Evolutionary conservation across 2,113 vertebrate species (phyloP), one percentile per base, ranked within the genome.

Genomic region (Pteruthius melanotis): DNA sequence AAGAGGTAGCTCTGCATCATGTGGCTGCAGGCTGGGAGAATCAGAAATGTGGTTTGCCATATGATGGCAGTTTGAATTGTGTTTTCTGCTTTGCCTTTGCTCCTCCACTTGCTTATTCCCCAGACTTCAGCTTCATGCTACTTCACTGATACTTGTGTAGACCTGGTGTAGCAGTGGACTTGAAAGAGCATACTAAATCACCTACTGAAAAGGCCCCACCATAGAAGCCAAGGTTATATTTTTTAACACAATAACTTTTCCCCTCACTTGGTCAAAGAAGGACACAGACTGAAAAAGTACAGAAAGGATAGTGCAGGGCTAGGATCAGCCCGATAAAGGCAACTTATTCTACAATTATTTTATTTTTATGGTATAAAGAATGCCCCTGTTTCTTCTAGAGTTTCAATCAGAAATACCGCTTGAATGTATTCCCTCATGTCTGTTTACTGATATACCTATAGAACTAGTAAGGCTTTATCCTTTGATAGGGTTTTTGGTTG

Each of bases 161-260:
- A 28, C 5, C 13, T 71, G 20, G 9, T 45, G 13, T 11, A 71
- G 11, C 19, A 57, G 7, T 61, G 45, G 24, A 28, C 28, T 76
- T 63, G 33, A 66, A 71, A 53, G 6, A 35, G 9, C 5, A 45
- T 31, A 47, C 3, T 50, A 85, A 24, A 40, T 7, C 20, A 44
- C 9, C 10, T 45, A 22, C 9, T 27, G 23, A 23, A 57, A 77
- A 40, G 8, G 3, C 2, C 2, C 6, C 22, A 30, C 4, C 3
- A 10, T 1, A 53, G 42, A 84, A 40, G 49, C 9, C 24, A 76
- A 39, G 5, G 8, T 31, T 57, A 5, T 27, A 17, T 70, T 87
- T 89, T 64, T 82, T 28, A 75, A 54, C 13, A 9, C 2, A 30
- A 9, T 22, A 11, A 24, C 3, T 75, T 71, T 88, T 64, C 12